Conservation (phyloP, 2,113 vertebrate genomes). For the Copsychus sechellarum region DNA sequence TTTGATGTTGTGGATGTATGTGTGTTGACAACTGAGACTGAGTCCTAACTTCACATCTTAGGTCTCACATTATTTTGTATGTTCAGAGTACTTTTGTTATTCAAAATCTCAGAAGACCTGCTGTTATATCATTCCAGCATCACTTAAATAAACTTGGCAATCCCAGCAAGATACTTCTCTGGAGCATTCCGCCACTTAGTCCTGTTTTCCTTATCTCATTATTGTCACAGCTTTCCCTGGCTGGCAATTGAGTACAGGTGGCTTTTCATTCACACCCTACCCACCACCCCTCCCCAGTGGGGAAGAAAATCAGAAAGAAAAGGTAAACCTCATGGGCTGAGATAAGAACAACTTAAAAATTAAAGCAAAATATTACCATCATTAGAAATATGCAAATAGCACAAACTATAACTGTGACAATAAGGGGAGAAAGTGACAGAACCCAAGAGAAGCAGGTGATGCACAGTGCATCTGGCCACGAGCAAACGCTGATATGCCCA, state of each 20-base stretch:
- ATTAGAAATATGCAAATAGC: too few relatives aligned
- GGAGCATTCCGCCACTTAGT: background rate
- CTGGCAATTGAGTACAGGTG: rapidly evolving
- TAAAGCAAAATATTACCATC: too few relatives aligned
- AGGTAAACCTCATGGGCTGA: too few relatives aligned
- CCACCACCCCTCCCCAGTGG: background rate
- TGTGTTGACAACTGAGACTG: background rate
- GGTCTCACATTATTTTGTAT: background rate
- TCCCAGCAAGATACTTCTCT: background rate
- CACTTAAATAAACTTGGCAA: background rate
- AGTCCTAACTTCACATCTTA: background rate
- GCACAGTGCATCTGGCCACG: rapidly evolving
- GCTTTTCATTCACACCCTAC: background rate
- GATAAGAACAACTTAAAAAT: too few relatives aligned
- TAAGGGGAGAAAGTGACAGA: background rate
- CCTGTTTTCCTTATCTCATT: background rate
- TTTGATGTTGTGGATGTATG: background rate
- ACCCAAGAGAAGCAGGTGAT: background rate
- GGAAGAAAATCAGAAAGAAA: too few relatives aligned
- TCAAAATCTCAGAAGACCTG: background rate
- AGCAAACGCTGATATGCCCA: background rate
- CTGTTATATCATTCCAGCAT: background rate
- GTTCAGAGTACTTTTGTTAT: background rate
- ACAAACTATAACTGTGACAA: too few relatives aligned
- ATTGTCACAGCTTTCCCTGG: background rate